Evolutionary conservation across 2,797 vertebrate genomes (phyloP).

Genomic region (Platalea minor): DNA sequence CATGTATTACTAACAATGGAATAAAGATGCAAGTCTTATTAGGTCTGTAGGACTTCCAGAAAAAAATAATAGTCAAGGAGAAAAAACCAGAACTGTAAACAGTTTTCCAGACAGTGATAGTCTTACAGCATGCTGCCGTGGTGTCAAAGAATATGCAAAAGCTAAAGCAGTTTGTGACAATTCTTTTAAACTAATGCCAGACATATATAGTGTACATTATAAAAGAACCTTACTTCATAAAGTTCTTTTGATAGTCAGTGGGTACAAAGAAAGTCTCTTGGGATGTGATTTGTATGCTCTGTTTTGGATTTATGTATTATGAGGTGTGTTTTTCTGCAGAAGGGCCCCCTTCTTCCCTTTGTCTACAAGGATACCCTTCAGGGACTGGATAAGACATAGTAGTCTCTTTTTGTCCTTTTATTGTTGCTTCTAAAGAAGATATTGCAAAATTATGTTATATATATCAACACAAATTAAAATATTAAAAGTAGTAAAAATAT

Average conservation of each 20-base stretch:
- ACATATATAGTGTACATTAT: background rate
- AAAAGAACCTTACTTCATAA: background rate
- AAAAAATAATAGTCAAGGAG: background rate
- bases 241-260: background rate
- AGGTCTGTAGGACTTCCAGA: background rate
- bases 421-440: background rate
- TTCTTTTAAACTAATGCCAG: background rate
- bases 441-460: background rate
- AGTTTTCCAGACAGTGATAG: background rate
- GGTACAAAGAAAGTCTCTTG: background rate
- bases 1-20: background rate
- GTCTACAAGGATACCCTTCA: background rate
- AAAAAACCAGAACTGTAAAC: fast-evolving
- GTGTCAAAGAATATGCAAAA: background rate
- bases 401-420: background rate
- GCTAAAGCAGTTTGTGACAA: background rate
- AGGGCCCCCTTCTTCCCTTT: background rate
- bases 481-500: background rate
- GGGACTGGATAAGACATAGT: background rate
- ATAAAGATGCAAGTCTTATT: background rate
- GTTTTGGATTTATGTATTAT: background rate
- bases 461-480: background rate
- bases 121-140: background rate
- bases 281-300: background rate
- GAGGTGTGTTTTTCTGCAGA: background rate